Evolutionary conservation across 2,888 invertebrate species (phyloP), one percentile per base, ranked within the genome.

Genomic region (Eilema caniola): DNA sequence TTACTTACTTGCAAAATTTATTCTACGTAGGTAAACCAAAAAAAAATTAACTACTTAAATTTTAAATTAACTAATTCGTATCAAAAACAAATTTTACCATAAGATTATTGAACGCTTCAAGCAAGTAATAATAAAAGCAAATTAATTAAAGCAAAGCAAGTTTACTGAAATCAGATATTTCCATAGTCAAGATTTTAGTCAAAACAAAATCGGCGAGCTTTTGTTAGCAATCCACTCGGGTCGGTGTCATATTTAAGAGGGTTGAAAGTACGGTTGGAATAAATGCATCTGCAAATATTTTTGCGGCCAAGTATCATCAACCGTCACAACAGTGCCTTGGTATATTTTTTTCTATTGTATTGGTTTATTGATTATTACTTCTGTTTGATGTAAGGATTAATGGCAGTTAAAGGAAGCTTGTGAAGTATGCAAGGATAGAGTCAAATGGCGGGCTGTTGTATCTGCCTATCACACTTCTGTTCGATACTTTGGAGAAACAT

Each of bases 121-220:
- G 87, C 74, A 62, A 71, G 67, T 65, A 71, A 72, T 68, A 72
- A 72, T 72, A 72, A 61, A 59, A 59, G 24, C 85, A 80, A 86
- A 87, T 89, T 88, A 86, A 84, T 82, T 82, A 74, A 90, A 92
- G 91, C 90, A 74, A 90, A 92, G 91, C 90, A 89, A 88, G 90
- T 90, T 92, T 88, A 83, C 87, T 88, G 94, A 88, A 94, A 94
- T 87, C 84, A 84, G 92, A 94, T 93, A 89, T 85, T 76, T 80
- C 83, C 85, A 83, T 83, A 82, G 85, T 84, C 86, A 88, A 88
- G 87, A 90, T 92, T 93, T 92, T 90, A 93, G 93, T 93, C 94
- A 94, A 94, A 95, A 95, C 93, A 94, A 93, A 94, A 94, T 95
- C 94, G 90, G 88, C 86, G 87, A 88, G 86, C 90, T 89, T 93